Base-by-base conservation (phyloP, 1,140 invertebrate genomes). In the Drosophila lacertosa region DNA sequence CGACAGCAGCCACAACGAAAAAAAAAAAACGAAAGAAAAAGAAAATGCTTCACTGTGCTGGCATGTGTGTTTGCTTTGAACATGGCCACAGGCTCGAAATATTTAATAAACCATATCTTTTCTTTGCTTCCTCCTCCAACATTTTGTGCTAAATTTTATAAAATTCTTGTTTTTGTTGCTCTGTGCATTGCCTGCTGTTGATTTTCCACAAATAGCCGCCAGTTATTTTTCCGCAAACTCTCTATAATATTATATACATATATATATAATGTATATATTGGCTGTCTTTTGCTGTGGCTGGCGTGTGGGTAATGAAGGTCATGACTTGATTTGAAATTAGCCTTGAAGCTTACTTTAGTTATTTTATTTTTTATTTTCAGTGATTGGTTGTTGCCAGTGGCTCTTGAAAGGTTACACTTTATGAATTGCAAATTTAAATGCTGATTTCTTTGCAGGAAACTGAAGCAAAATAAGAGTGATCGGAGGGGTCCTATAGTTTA, bases 41-140 rank as follows among this genome's bases (percentile, higher is more conserved):
- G 66, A 70, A 65, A 53, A 16, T 16, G 45, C 67, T 35, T 24
- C 32, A 51, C 48, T 15, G 20, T 35, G n/a, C n/a, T 22, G 68
- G 39, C 63, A 58, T 59, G 74, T 68, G 74, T 77, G 77, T 57
- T 77, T 68, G 67, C 59, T 68, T 71, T 59, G 35, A 60, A 73
- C 42, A 48, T 40, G 18, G 77, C 77, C 67, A 15, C 37, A 59
- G 77, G 77, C 72, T 66, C 15, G n/a, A 80, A 80, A 80, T 80
- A 80, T 80, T 80, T 80, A 80, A 80, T 80, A 80, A 80, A 80
- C 77, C 77, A 80, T 80, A 80, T 75, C 71, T 66, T 55, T 71
- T 72, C 45, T 75, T 66, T 79, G 60, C n/a, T 74, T 39, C 42
- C 48, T 47, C 40, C 62, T 63, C 37, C 53, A 13, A 13, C 42